These are phyloP conservation scores for Fulica atra DNA, from an alignment of 2,113 vertebrate genomes.

Conservation along the genomic window DNA sequence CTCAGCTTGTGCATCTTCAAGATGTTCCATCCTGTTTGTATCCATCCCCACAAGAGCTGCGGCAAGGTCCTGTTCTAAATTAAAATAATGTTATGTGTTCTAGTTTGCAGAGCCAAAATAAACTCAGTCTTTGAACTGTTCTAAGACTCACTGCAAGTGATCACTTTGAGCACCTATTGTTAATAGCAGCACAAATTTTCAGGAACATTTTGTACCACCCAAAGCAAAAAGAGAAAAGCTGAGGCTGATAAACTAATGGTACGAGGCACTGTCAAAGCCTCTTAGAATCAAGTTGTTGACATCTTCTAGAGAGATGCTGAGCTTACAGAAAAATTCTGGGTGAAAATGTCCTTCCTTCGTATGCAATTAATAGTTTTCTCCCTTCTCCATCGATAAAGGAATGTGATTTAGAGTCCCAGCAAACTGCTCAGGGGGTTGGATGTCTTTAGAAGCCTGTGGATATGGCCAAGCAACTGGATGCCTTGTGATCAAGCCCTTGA, in stretches of 20 bases:
- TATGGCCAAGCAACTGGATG: not conserved
- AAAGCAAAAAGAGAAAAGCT: not conserved
- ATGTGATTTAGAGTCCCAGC: not conserved
- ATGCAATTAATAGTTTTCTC: slow-evolving; percentile 24
- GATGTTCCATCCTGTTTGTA: not conserved
- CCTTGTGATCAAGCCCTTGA: not conserved
- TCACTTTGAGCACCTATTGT: not conserved
- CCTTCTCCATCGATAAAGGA: not conserved
- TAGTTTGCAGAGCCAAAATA: not conserved
- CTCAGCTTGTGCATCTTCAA: not conserved
- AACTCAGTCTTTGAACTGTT: not conserved
- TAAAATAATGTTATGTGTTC: not conserved
- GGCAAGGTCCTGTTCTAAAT: slow-evolving; percentile 1
- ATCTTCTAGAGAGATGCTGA: not conserved
- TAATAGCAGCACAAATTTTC: not conserved
- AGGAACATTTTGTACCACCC: not conserved
- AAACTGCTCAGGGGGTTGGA: not conserved
- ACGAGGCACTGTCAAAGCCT: not conserved
- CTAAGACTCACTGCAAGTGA: not conserved
- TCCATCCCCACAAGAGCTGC: not conserved
- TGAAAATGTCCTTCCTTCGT: not conserved
- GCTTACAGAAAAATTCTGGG: not conserved
- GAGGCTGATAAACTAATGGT: not conserved
- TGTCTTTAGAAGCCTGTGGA: not conserved
- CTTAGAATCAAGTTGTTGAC: not conserved